Evolutionary conservation across 2,797 vertebrate species (phyloP).

Genomic region (Smutsia temminckii): DNA sequence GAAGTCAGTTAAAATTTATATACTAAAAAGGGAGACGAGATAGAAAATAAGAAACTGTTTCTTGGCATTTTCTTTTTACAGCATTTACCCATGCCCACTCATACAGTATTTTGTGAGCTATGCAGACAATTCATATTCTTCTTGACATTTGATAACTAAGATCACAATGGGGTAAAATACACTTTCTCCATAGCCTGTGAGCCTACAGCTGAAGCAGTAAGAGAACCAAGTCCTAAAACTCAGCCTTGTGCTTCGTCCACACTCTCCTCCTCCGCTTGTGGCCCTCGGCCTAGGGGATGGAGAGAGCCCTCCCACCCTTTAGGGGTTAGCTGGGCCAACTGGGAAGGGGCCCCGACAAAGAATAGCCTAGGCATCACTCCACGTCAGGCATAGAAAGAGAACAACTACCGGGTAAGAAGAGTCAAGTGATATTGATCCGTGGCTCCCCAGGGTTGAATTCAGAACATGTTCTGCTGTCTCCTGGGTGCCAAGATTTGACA

Average conservation of each 20-base stretch:
- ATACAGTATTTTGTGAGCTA: background rate
- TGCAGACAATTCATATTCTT: background rate
- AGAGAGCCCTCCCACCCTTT: slow-evolving; percentile 51
- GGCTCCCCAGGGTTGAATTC: slow-evolving; percentile 76
- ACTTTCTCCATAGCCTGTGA: background rate
- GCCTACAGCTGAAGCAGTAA: background rate
- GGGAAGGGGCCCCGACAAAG: slow-evolving; percentile 62
- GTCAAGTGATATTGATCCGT: slow-evolving; percentile 74
- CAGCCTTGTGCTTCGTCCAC: background rate
- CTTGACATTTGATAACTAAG: background rate
- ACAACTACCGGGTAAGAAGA: slow-evolving; percentile 69
- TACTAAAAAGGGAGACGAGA: background rate
- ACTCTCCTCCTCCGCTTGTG: background rate
- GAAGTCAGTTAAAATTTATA: slow-evolving; percentile 25
- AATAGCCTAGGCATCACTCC: slow-evolving; percentile 48
- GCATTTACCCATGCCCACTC: background rate
- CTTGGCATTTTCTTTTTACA: slow-evolving; percentile 47
- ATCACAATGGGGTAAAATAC: background rate
- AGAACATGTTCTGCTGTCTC: slow-evolving; percentile 78
- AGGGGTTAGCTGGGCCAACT: slow-evolving; percentile 60
- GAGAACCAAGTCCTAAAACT: background rate
- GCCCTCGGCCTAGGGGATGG: background rate
- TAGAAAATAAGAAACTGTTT: background rate
- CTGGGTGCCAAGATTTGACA: slow-evolving; percentile 75
- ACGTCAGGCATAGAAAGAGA: slow-evolving; percentile 63